Base-by-base conservation (phyloP, 2,797 vertebrate species). In the Perdix hodgsoniae region DNA sequence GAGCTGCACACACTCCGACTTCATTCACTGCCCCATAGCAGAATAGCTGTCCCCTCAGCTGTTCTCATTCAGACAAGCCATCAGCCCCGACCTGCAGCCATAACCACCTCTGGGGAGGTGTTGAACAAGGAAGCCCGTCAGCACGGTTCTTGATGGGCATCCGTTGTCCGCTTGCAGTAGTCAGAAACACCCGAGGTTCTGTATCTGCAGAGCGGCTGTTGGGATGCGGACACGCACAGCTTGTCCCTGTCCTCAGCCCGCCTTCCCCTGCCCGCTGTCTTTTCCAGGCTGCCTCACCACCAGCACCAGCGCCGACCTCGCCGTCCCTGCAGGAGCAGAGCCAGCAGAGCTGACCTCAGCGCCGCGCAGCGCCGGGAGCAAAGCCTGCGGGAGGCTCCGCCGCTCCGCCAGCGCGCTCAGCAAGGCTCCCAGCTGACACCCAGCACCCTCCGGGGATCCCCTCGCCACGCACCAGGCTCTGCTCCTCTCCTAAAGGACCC, bases 271-370 rank as follows among this genome's bases (percentile, higher is more conserved):
- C 69, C 65, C 0, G 0, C 64, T 95, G 60, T 92, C 65, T 89
- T 94, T 97, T 95, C 59, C 97, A 99, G 99, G 98, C 97, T 98
- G 97, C 93, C 98, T 99, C 97, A 97, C 97, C 59, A 73, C 98
- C 89, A 98, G 98, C 79, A 94, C 92, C 4, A 98, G 98, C 65
- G 95, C 98, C 4, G 98, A 98, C 79, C 97, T 97, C 40, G 84
- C 94, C 31, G 91, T 94, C 74, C 39, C 94, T 79, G 37, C 96
- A 2, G 95, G 90, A 24, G 2, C 88, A 0, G 90, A 97, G 83
- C 47, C 95, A 33, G 94, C 80, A 2, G 98, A 98, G 90, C 98
- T 97, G 90, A 96, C 97, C 70, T 98, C 97, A 19, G 98, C 98
- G 72, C 97, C 98, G 6, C 88, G 91, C 45, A 96, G 98, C 96